These are phyloP conservation scores for Zhuqinia jingwanae DNA, from an alignment of 2,888 invertebrate genomes.

Conservation along the genomic window DNA sequence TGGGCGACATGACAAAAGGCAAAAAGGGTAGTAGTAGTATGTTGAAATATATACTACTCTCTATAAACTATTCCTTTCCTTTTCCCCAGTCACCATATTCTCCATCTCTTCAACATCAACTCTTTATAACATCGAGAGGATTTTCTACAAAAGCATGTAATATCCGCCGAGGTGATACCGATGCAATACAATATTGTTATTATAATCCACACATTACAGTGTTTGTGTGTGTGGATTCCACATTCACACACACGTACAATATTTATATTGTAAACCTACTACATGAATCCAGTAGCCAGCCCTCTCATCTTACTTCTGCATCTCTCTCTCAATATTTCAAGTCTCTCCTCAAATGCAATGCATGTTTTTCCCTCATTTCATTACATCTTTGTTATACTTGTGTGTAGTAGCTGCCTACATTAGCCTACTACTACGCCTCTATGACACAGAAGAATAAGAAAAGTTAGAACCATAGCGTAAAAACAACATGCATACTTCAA, in stretches of 20 bases:
- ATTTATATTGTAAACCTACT: background rate
- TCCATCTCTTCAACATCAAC: conserved; percentile 19
- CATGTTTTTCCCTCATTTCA: conserved; percentile 9
- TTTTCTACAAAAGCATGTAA: conserved; percentile 45
- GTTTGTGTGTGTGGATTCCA: background rate
- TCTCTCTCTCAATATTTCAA: conserved; percentile 17
- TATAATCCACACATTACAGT: conserved; percentile 9
- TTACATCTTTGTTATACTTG: background rate
- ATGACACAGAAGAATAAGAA: background rate
- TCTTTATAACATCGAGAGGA: conserved; percentile 27
- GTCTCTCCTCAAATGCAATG: conserved; percentile 14
- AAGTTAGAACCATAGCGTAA: background rate
- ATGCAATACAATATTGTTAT: conserved; percentile 36
- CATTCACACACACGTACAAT: background rate
- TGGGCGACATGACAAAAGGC: conserved; percentile 32
- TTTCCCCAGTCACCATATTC: background rate
- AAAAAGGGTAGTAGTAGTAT: background rate
- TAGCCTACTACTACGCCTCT: background rate
- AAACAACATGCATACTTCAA: background rate
- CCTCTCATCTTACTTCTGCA: background rate
- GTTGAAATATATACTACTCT: background rate
- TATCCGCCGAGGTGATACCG: conserved; percentile 38
- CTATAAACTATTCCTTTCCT: conserved; percentile 34
- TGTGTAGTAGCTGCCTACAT: background rate
- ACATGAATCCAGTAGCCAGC: background rate